These are phyloP conservation scores for Cathartes aura DNA, from an alignment of 2,113 vertebrate species.

Conservation along the genomic window DNA sequence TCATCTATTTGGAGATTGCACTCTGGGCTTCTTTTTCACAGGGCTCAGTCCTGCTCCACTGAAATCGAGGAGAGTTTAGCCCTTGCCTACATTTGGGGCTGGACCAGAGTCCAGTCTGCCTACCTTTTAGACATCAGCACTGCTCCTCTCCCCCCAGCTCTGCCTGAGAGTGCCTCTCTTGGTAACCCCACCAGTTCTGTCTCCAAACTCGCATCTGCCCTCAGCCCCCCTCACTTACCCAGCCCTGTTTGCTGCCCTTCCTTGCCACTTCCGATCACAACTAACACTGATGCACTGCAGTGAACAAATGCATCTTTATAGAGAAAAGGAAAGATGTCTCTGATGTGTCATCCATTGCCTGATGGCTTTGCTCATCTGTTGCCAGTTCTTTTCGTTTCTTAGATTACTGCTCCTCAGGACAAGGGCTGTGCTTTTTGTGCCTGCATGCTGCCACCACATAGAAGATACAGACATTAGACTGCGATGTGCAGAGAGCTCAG, in stretches of 20 bases:
- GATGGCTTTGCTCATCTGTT: neutral
- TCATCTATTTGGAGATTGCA: neutral
- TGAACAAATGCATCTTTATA: neutral
- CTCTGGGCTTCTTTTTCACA: neutral
- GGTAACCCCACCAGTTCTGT: neutral
- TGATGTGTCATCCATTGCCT: neutral
- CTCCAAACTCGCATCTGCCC: neutral
- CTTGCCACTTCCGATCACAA: neutral
- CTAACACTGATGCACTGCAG: neutral
- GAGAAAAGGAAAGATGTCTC: neutral
- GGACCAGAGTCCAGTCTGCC: neutral
- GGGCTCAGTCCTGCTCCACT: neutral
- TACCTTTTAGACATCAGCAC: neutral
- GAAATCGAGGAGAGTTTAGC: neutral
- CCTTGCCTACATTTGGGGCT: neutral
- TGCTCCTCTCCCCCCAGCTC: neutral
- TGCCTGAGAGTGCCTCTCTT: neutral
- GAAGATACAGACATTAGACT: neutral
- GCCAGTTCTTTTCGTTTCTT: neutral
- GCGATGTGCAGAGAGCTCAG: neutral
- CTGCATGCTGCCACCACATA: neutral
- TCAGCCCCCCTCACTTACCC: neutral
- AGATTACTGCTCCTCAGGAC: neutral
- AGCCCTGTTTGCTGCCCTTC: neutral
- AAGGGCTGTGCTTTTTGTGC: neutral